A percentile compares a stretch with the other conserved stretches of the same genome.
phyloP scores from a whole-genome alignment of 1,140 invertebrate genomes.

The Apis laboriosa region DNA sequence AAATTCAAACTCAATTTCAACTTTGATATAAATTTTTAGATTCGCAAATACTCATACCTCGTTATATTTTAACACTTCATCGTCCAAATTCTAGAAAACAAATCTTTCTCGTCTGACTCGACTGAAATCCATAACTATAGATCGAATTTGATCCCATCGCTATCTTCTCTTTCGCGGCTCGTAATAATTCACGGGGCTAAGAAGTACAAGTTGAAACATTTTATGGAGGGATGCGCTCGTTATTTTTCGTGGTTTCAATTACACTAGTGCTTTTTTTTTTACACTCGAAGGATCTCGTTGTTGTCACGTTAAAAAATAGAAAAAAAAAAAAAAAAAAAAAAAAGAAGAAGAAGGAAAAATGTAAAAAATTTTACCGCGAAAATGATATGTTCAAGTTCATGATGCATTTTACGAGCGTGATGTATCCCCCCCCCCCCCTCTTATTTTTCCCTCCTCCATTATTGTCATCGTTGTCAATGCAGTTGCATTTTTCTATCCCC shows the following conservation, averaged over 20 bases:
- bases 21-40: too few relatives aligned
- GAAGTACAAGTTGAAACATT: slow-evolving; percentile 13
- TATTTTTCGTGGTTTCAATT: slow-evolving; percentile 29
- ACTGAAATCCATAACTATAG: too few relatives aligned
- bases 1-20: too few relatives aligned
- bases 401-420: neutral
- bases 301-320: neutral
- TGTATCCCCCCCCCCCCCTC: neutral
- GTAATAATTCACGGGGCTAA: slow-evolving; percentile 24
- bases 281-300: neutral
- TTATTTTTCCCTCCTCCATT: too few relatives aligned
- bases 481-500: neutral
- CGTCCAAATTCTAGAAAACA: too few relatives aligned
- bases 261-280: neutral
- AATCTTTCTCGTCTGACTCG: too few relatives aligned
- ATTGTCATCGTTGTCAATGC: neutral
- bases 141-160: too few relatives aligned
- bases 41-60: too few relatives aligned
- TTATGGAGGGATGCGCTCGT: neutral
- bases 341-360: neutral
- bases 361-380: slow-evolving; percentile 27
- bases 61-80: too few relatives aligned
- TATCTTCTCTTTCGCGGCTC: neutral
- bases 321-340: too few relatives aligned
- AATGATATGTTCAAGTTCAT: slow-evolving; percentile 27